Percentiles rank a stretch among this genome's conserved stretches.
Evolutionary conservation across 2,797 vertebrate genomes (phyloP).

Genomic region (Leuciscus waleckii): DNA sequence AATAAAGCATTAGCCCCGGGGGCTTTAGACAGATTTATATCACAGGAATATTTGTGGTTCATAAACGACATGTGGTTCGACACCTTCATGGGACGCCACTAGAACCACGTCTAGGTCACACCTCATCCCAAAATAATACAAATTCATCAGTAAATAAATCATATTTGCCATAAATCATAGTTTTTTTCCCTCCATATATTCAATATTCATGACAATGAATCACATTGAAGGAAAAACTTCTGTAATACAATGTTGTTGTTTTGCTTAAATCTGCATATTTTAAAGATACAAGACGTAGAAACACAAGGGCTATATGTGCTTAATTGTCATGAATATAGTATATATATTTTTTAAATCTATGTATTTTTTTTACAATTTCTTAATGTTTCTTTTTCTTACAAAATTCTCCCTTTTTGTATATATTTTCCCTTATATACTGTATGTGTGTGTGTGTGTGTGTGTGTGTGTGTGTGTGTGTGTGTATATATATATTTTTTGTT

Average conservation of each 20-base stretch:
- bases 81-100: not conserved
- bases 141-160: not conserved
- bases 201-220: not conserved
- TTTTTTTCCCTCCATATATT: not conserved
- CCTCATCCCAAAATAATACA: not conserved
- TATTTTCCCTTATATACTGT: no score
- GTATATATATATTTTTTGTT: no score
- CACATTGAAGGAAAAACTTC: not conserved
- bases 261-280: not conserved
- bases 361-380: no score
- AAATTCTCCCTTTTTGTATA: no score
- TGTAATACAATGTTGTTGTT: not conserved
- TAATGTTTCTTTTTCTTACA: no score
- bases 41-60: not conserved
- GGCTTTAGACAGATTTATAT: slow-evolving; percentile 6
- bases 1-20: not conserved
- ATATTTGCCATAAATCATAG: no score
- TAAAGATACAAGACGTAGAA: not conserved
- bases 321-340: not conserved
- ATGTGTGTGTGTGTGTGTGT: no score
- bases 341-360: no score
- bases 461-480: no score
- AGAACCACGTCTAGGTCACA: not conserved
- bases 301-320: not conserved
- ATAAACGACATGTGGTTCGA: not conserved